These are phyloP conservation scores for Synergus laeviventris DNA, from an alignment of 2,888 invertebrate species.

Conservation along the genomic window DNA sequence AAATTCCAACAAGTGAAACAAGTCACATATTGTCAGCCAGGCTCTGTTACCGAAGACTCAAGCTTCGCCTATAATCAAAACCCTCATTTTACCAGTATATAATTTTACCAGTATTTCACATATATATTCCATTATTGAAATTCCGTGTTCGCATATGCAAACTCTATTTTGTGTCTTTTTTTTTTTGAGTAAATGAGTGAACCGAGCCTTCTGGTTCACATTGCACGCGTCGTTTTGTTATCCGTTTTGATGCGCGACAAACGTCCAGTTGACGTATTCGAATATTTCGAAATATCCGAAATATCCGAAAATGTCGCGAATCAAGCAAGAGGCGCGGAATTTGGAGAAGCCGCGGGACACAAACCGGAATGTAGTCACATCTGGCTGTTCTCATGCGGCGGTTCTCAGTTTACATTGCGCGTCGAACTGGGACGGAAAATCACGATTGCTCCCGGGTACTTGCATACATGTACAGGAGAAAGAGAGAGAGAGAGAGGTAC, in stretches of 20 bases:
- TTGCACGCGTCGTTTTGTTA: not conserved
- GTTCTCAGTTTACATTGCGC: conserved; percentile 67
- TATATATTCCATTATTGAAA: not conserved
- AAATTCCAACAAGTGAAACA: too few species aligned
- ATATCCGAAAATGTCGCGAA: conserved; percentile 7
- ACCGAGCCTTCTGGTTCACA: not conserved
- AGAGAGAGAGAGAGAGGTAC: conserved; percentile 53
- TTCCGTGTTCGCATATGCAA: not conserved
- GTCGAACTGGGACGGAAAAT: conserved; percentile 67
- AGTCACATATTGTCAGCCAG: not conserved
- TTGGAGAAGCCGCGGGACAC: conserved; percentile 71
- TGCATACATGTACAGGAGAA: not conserved
- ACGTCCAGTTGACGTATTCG: not conserved
- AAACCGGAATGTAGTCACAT: conserved; percentile 70
- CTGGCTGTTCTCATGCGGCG: conserved; percentile 70
- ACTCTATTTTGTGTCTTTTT: not conserved
- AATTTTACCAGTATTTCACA: too few species aligned
- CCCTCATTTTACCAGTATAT: not conserved
- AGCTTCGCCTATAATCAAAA: not conserved
- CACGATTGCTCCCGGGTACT: conserved; percentile 62
- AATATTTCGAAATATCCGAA: conserved; percentile 11
- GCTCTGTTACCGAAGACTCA: not conserved
- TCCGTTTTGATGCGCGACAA: not conserved
- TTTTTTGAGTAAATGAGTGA: not conserved
- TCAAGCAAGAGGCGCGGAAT: conserved; percentile 61